Conservation (phyloP, 1,140 invertebrate genomes). For the Pissodes strobi region DNA sequence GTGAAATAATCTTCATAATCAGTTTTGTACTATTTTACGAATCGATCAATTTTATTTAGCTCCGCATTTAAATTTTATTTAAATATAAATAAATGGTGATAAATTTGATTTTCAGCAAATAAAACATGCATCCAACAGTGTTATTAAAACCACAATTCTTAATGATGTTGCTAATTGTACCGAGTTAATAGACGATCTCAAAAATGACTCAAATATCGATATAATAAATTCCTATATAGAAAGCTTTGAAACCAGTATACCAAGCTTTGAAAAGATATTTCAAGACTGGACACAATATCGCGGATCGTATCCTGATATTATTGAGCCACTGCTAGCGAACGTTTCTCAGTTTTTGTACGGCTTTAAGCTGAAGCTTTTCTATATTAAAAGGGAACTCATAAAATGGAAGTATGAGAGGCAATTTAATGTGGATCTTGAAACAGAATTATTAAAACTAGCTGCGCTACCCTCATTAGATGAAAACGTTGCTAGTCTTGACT, state of each 20-base stretch:
- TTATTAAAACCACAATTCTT: slow-evolving; percentile 10
- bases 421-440: slow-evolving; percentile 35
- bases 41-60: too few relatives aligned
- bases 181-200: slow-evolving; percentile 5
- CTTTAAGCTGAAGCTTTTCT: slow-evolving; percentile 58
- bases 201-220: not conserved
- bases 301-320: slow-evolving; percentile 69
- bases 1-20: too few relatives aligned
- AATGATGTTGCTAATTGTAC: not conserved
- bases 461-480: slow-evolving; percentile 57
- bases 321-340: slow-evolving; percentile 64
- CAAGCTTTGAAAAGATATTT: slow-evolving; percentile 47
- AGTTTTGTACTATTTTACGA: too few relatives aligned
- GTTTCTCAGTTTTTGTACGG: slow-evolving; percentile 66
- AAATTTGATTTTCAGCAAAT: slow-evolving; percentile 27
- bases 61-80: too few relatives aligned
- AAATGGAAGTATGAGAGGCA: slow-evolving; percentile 6
- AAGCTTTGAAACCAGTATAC: slow-evolving; percentile 31
- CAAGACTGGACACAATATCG: slow-evolving; percentile 62
- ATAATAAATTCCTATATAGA: slow-evolving; percentile 21
- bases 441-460: slow-evolving; percentile 55
- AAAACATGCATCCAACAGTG: slow-evolving; percentile 15
- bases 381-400: slow-evolving; percentile 39
- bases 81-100: not conserved
- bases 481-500: slow-evolving; percentile 53